Evolutionary conservation across 2,113 vertebrate species (phyloP).

Genomic region (Scalopus aquaticus): DNA sequence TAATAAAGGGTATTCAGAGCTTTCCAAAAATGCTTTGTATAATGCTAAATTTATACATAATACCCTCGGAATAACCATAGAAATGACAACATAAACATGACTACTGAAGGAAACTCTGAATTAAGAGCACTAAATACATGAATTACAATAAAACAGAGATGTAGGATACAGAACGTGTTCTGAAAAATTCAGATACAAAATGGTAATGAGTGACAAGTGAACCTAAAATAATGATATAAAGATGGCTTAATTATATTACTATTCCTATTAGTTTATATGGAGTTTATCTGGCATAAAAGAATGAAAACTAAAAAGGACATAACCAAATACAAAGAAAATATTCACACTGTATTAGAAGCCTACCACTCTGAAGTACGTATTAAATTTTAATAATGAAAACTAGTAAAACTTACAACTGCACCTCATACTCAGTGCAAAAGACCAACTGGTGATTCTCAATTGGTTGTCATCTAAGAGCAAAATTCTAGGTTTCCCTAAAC

Average conservation of each 20-base stretch:
- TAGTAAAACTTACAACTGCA: not conserved
- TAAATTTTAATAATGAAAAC: not conserved
- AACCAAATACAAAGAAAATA: not conserved
- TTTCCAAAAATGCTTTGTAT: not conserved
- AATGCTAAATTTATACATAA: not conserved
- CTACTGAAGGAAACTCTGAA: not conserved
- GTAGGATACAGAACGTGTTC: not conserved
- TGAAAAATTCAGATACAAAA: constrained; percentile 52
- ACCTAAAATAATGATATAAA: not conserved
- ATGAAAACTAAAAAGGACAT: not conserved
- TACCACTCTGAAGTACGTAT: not conserved
- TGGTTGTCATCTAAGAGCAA: not conserved
- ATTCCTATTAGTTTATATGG: not conserved
- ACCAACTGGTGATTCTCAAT: not conserved
- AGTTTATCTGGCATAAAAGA: not conserved
- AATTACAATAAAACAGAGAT: not conserved
- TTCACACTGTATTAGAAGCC: not conserved
- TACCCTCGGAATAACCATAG: not conserved
- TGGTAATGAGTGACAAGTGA: not conserved
- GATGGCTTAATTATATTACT: constrained; percentile 16
- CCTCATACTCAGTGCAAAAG: not conserved
- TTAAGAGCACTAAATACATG: constrained; percentile 2
- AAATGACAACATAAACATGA: not conserved
- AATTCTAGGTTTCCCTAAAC: not conserved
- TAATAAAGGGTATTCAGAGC: not conserved